Conservation (phyloP, 2,113 vertebrate genomes). For the Amia ocellicauda region DNA sequence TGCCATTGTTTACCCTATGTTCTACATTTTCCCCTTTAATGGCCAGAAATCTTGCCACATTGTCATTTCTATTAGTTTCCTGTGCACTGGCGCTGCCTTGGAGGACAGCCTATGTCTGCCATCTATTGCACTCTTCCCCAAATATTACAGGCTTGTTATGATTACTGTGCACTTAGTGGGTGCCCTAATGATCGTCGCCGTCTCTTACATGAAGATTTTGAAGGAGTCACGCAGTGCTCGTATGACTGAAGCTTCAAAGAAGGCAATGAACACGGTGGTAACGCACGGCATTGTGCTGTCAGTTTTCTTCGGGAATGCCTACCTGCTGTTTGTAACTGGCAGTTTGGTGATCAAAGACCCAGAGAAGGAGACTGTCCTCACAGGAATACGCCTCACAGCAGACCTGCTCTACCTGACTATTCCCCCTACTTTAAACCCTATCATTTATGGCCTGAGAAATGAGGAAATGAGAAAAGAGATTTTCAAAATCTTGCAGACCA, state of each 20-base stretch:
- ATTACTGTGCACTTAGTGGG: slow-evolving; percentile 1
- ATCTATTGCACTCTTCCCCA: slow-evolving; percentile 1
- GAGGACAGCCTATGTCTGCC: not conserved
- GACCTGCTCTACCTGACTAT: not conserved
- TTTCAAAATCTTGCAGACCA: not conserved
- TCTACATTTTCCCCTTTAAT: slow-evolving; percentile 8
- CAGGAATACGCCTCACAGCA: not conserved
- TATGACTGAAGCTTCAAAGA: not conserved
- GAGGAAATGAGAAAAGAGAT: not conserved
- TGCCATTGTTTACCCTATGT: slow-evolving; percentile 7
- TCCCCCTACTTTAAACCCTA: not conserved
- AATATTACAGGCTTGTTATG: slow-evolving; percentile 3
- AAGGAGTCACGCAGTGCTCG: not conserved
- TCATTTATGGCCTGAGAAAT: slow-evolving; percentile 10
- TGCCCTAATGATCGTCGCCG: not conserved
- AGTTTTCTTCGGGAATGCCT: slow-evolving; percentile 8
- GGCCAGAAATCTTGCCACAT: not conserved
- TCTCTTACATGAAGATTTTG: slow-evolving; percentile 9
- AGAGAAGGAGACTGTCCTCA: not conserved
- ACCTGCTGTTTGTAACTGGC: slow-evolving; percentile 6
- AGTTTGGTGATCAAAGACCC: not conserved
- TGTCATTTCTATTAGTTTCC: slow-evolving; percentile 4
- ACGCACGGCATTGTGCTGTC: not conserved
- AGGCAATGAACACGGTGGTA: slow-evolving; percentile 1
- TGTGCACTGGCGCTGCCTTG: slow-evolving; percentile 3